A percentile compares a stretch with the other conserved stretches of the same genome.
These are phyloP conservation scores for Harpagoxenus sublaevis DNA, from an alignment of 2,888 invertebrate species.

Conservation along the genomic window DNA sequence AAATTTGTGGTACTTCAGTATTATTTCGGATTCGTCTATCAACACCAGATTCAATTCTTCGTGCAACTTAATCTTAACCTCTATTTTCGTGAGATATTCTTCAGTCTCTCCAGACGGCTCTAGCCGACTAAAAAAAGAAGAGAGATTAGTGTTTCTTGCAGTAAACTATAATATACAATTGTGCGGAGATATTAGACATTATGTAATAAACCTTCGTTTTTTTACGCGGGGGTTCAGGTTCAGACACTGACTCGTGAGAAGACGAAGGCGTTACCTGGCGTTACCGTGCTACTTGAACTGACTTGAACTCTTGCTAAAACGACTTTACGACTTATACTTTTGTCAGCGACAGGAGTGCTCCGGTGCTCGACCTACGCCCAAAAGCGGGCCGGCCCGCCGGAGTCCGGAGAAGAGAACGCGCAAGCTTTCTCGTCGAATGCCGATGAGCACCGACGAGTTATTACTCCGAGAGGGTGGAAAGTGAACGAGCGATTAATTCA, in stretches of 20 bases:
- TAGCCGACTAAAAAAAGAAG: slow-evolving; percentile 74
- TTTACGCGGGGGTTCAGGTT: slow-evolving; percentile 82
- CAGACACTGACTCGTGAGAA: slow-evolving; percentile 77
- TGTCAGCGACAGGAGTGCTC: slow-evolving; percentile 88
- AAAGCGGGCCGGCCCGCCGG: too few relatives aligned
- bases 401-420: too few relatives aligned
- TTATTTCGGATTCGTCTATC: slow-evolving; percentile 98
- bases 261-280: slow-evolving; percentile 77
- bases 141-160: background rate
- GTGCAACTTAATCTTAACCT: slow-evolving; percentile 96
- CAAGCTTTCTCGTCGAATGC: background rate
- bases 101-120: slow-evolving; percentile 82
- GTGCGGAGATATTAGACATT: background rate
- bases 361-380: too few relatives aligned
- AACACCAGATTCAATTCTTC: slow-evolving; percentile 97
- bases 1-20: slow-evolving; percentile 94
- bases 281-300: slow-evolving; percentile 68
- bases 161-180: background rate
- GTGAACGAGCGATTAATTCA: background rate
- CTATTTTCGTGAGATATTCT: slow-evolving; percentile 85
- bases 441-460: background rate
- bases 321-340: slow-evolving; percentile 76
- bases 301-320: slow-evolving; percentile 78
- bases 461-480: background rate
- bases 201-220: slow-evolving; percentile 86